Evolutionary conservation across 1,140 invertebrate species (phyloP), one percentile per base, ranked within the genome.

Genomic region (Dermatophagoides farinae): DNA sequence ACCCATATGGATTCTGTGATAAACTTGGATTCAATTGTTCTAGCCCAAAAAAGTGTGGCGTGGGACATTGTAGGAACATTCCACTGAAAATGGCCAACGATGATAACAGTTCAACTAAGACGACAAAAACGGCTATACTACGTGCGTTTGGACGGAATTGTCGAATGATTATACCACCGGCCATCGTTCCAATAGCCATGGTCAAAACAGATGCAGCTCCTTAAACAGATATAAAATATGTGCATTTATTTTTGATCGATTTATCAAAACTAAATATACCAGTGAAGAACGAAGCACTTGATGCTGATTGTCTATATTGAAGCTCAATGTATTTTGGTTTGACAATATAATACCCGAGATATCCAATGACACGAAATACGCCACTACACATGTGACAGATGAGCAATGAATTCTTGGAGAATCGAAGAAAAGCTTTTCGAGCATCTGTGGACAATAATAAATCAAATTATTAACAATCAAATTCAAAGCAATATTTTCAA

Each of bases 301-400:
- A 80, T 1, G 82, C 80, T 12, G 82, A 82, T 65, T 83, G 79
- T 62, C 79, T 76, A 67, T 83, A 85, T 68, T 83, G 81, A 0
- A 78, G 80, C 70, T 85, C 82, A 54, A 84, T 81, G 60, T 84
- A 85, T 67, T 84, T 84, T 0, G 82, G 82, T 69, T 82, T 77
- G 65, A 83, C 84, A 11, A 83, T 81, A 77, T 80, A 82, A 65
- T 82, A 84, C 0, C 82, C 82, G 69, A 80, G 79, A 64, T 80
- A 81, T 0, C 81, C 81, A 64, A 84, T 76, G 16, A 82, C 75
- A 66, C 82, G 82, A 65, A 83, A 82, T 0, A 83, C 76, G 0
- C 77, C 75, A 0, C 80, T 77, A 0, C 82, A 69, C 60, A 79
- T 80, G 64, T 83, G 82, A 67, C 77, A 80, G 73, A 83, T 80